These are phyloP conservation scores for Incurvaria masculella DNA, from an alignment of 2,888 invertebrate species.

Conservation along the genomic window DNA sequence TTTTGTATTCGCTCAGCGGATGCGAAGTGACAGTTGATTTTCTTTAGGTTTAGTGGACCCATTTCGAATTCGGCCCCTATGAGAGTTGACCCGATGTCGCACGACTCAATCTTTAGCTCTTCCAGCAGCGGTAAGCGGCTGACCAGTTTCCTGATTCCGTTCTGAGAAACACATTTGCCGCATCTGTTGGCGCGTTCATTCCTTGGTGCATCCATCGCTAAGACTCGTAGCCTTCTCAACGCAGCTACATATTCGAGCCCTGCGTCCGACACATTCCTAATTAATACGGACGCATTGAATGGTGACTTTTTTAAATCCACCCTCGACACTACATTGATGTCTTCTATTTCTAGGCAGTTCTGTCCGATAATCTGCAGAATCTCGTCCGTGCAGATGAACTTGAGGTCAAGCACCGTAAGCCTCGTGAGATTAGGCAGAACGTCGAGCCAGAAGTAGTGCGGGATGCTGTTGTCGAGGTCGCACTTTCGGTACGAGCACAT, in stretches of 20 bases:
- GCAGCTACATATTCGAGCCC: constrained; percentile 37
- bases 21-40: constrained; percentile 47
- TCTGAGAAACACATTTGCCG: constrained; percentile 45
- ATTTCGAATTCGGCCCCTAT: constrained; percentile 33
- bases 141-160: constrained; percentile 41
- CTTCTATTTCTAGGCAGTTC: constrained; percentile 39
- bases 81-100: constrained; percentile 48
- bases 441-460: constrained; percentile 40
- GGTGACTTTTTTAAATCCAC: constrained; percentile 46
- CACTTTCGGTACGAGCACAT: constrained; percentile 47
- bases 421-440: constrained; percentile 34
- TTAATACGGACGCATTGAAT: constrained; percentile 46
- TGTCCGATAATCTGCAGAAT: constrained; percentile 40
- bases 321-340: constrained; percentile 47
- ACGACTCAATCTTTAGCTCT: constrained; percentile 46
- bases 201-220: constrained; percentile 48
- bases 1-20: constrained; percentile 42
- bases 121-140: constrained; percentile 40
- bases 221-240: constrained; percentile 36
- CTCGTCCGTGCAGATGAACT: constrained; percentile 51
- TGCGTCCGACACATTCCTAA: constrained; percentile 45
- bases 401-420: constrained; percentile 43
- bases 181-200: constrained; percentile 41
- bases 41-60: constrained; percentile 40
- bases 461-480: constrained; percentile 43